phyloP scores from a whole-genome alignment of 2,113 vertebrate genomes.

The Rhagologus leucostigma region DNA sequence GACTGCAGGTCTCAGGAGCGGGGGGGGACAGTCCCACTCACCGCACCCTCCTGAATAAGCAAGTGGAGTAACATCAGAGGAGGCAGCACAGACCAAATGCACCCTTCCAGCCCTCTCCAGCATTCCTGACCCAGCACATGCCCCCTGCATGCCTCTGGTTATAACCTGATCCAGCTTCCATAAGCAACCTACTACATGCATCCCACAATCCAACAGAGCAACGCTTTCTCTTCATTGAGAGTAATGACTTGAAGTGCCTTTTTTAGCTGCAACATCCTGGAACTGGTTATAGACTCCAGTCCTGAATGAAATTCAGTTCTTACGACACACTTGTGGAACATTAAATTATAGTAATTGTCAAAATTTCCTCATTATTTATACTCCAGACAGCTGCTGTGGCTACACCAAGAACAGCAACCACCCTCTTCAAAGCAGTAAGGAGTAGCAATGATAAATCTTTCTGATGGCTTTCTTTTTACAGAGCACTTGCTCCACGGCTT shows the following conservation, averaged over 20 bases:
- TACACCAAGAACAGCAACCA: slow-evolving; percentile 55
- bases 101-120: neutral
- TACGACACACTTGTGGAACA: neutral
- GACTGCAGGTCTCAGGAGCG: accelerated
- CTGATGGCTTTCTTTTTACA: neutral
- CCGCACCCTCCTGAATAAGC: neutral
- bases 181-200: neutral
- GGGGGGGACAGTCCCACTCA: neutral
- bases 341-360: slow-evolving; percentile 40
- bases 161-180: neutral
- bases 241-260: neutral
- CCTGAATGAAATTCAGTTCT: slow-evolving; percentile 6
- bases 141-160: neutral
- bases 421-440: slow-evolving; percentile 29
- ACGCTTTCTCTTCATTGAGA: neutral
- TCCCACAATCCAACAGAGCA: neutral
- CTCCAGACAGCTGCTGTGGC: slow-evolving; percentile 58
- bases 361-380: slow-evolving; percentile 68
- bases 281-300: neutral
- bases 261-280: neutral
- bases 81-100: neutral
- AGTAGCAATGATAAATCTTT: slow-evolving; percentile 20
- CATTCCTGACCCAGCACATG: neutral
- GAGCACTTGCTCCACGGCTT: neutral
- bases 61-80: neutral